Evolutionary conservation across 2,888 invertebrate species (phyloP).

Genomic region (Spodoptera picta): DNA sequence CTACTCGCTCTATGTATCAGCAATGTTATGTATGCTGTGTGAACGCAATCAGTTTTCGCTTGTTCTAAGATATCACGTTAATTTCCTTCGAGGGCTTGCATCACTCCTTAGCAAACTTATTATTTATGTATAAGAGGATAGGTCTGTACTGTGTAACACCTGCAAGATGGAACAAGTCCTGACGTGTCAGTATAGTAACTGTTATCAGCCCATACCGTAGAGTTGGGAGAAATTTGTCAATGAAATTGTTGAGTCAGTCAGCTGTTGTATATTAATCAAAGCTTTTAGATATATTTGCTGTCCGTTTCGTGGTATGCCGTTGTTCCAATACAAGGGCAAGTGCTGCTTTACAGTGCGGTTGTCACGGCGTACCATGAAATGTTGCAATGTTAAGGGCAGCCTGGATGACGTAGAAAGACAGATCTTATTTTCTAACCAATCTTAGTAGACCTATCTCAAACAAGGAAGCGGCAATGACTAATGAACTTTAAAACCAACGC

Average conservation of each 20-base stretch:
- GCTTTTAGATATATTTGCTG: constrained; percentile 28
- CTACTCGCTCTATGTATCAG: constrained; percentile 21
- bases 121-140: constrained; percentile 63
- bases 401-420: constrained; percentile 19
- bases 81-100: constrained; percentile 62
- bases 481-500: constrained; percentile 47
- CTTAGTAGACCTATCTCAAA: constrained; percentile 17
- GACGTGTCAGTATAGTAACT: constrained; percentile 49
- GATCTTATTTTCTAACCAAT: constrained; percentile 32
- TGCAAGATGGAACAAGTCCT: constrained; percentile 53
- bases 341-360: constrained; percentile 15
- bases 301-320: constrained; percentile 32
- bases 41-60: constrained; percentile 40
- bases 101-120: constrained; percentile 63
- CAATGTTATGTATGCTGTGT: constrained; percentile 29
- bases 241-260: constrained; percentile 32
- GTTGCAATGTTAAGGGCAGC: constrained; percentile 27
- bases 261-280: constrained; percentile 40
- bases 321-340: constrained; percentile 9
- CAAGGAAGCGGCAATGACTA: constrained; percentile 55
- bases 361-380: constrained; percentile 32
- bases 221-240: constrained; percentile 40
- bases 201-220: constrained; percentile 33
- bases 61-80: constrained; percentile 50
- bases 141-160: constrained; percentile 56